A percentile compares a stretch with the other conserved stretches of the same genome.
Evolutionary conservation across 2,797 vertebrate species (phyloP).

Genomic region (Periophthalmus magnuspinnatus): DNA sequence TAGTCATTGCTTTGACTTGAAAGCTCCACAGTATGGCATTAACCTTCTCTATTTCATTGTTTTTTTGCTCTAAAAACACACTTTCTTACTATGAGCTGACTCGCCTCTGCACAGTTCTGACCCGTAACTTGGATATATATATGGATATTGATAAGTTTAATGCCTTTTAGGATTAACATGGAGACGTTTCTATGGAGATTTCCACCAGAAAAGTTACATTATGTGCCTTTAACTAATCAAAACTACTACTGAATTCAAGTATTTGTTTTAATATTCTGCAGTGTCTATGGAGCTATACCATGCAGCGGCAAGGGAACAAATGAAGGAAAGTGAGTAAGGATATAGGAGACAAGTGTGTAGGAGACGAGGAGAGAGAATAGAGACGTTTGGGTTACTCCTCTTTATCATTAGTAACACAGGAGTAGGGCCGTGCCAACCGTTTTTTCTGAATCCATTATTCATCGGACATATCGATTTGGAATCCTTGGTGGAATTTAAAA

Average conservation of each 20-base stretch:
- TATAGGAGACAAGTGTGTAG: slow-evolving; percentile 10
- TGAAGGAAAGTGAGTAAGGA: slow-evolving; percentile 5
- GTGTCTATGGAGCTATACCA: background rate
- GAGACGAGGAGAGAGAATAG: slow-evolving; percentile 27
- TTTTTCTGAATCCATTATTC: slow-evolving; percentile 4
- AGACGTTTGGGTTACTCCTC: slow-evolving; percentile 26
- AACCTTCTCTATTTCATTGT: no score
- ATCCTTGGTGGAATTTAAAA: background rate
- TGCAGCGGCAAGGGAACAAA: slow-evolving; percentile 40
- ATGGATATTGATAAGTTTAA: background rate
- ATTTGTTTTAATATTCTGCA: background rate
- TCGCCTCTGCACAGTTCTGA: no score
- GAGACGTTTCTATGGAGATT: no score
- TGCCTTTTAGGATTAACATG: background rate
- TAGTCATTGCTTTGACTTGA: no score
- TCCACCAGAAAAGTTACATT: no score
- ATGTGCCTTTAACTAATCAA: no score
- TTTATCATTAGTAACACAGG: slow-evolving; percentile 14
- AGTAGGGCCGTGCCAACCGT: slow-evolving; percentile 11
- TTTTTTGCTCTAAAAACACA: no score
- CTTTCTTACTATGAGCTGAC: no score
- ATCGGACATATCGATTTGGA: slow-evolving; percentile 5
- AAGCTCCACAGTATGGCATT: no score
- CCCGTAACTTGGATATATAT: no score
- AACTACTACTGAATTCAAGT: no score